Conservation (phyloP, 2,113 vertebrate genomes). For the Smithornis capensis region DNA sequence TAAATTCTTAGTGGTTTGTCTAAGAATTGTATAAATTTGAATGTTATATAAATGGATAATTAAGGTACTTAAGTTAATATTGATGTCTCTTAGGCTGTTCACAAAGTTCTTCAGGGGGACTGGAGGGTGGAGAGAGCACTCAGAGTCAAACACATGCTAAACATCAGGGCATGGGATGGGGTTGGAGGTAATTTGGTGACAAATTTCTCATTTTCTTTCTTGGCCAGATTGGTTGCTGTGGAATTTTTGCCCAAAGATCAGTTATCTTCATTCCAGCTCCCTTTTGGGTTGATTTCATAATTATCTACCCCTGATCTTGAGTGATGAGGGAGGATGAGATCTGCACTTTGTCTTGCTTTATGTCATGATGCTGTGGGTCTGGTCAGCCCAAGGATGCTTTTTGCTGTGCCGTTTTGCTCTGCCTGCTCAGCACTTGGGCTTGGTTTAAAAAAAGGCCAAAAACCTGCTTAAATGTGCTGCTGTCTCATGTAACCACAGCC, state of each 20-base stretch:
- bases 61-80: not conserved
- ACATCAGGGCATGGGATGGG: not conserved
- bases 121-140: not conserved
- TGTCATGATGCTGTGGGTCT: accelerated
- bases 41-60: not conserved
- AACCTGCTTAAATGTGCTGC: not conserved
- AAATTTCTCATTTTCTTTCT: not conserved
- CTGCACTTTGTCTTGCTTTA: not conserved
- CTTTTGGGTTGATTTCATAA: not conserved
- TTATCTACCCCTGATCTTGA: not conserved
- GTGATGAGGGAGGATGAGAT: not conserved
- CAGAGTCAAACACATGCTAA: not conserved
- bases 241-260: not conserved
- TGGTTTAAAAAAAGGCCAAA: not conserved
- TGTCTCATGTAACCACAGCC: not conserved
- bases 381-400: not conserved
- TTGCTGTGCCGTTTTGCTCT: not conserved
- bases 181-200: not conserved
- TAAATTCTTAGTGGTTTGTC: not conserved
- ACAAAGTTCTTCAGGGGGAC: accelerated
- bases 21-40: no score
- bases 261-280: not conserved
- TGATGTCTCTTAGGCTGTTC: not conserved
- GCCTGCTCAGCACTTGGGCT: not conserved
- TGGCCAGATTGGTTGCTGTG: not conserved